phyloP scores from a whole-genome alignment of 1,140 invertebrate species.

The Odontomachus brunneus region DNA sequence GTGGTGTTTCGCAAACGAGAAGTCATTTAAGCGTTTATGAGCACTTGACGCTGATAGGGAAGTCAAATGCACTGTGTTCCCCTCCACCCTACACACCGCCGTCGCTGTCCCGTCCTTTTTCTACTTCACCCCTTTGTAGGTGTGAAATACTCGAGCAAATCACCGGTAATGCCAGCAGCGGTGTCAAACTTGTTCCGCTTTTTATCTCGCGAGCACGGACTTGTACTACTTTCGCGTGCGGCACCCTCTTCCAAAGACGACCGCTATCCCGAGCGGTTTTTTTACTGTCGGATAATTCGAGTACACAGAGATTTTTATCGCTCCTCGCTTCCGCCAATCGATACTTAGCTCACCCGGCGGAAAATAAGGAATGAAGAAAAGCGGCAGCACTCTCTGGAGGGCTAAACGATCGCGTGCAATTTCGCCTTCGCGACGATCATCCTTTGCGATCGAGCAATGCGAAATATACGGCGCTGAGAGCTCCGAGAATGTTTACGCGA shows the following conservation, averaged over 20 bases:
- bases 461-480: constrained; percentile 35
- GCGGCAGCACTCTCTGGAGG: background rate
- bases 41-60: constrained; percentile 72
- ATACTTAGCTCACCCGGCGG: constrained; percentile 24
- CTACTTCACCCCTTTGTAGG: constrained; percentile 49
- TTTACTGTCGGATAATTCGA: constrained; percentile 30
- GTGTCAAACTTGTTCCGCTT: constrained; percentile 64
- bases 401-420: constrained; percentile 16
- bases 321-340: constrained; percentile 21
- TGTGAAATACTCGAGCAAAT: constrained; percentile 64
- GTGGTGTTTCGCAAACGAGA: constrained; percentile 73
- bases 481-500: constrained; percentile 71
- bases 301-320: constrained; percentile 38
- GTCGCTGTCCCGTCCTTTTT: constrained; percentile 48
- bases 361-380: constrained; percentile 21
- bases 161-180: constrained; percentile 39
- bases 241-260: constrained; percentile 13
- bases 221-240: constrained; percentile 30
- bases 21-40: constrained; percentile 75
- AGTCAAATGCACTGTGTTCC: constrained; percentile 72
- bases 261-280: constrained; percentile 26
- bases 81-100: constrained; percentile 34
- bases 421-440: constrained; percentile 22
- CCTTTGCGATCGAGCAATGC: background rate
- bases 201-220: constrained; percentile 13